Conservation (phyloP, 2,113 vertebrate genomes). For the Passer montanus region DNA sequence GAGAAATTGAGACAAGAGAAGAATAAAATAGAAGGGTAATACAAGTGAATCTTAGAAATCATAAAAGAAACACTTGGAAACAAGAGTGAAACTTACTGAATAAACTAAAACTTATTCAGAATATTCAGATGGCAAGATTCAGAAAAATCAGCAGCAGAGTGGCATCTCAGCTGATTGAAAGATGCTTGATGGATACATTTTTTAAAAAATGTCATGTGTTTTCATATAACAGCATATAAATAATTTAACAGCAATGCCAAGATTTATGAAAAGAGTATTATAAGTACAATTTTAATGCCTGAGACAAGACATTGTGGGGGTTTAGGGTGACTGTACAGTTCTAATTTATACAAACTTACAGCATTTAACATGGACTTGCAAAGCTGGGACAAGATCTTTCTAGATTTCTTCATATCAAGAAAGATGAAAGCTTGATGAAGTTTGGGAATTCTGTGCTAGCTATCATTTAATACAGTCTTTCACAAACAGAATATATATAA, state of each 20-base stretch:
- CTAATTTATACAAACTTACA: conserved; percentile 16
- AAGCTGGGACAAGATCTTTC: neutral
- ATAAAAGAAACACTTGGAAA: conserved; percentile 69
- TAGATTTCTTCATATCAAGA: neutral
- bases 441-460: neutral
- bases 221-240: conserved; percentile 69
- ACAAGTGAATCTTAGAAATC: conserved; percentile 62
- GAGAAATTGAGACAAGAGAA: conserved; percentile 60
- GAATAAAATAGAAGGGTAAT: conserved; percentile 68
- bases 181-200: conserved; percentile 65
- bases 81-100: conserved; percentile 74
- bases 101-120: conserved; percentile 78
- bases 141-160: conserved; percentile 69
- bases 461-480: neutral
- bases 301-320: conserved; percentile 13
- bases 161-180: conserved; percentile 64
- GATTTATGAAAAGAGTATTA: conserved; percentile 72
- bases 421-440: neutral
- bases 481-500: neutral
- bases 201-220: conserved; percentile 66
- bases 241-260: conserved; percentile 75
- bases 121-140: conserved; percentile 72
- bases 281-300: conserved; percentile 65
- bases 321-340: neutral
- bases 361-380: neutral